Conservation (phyloP, 2,113 vertebrate species). For the Rhegmatorhina hoffmannsi region DNA sequence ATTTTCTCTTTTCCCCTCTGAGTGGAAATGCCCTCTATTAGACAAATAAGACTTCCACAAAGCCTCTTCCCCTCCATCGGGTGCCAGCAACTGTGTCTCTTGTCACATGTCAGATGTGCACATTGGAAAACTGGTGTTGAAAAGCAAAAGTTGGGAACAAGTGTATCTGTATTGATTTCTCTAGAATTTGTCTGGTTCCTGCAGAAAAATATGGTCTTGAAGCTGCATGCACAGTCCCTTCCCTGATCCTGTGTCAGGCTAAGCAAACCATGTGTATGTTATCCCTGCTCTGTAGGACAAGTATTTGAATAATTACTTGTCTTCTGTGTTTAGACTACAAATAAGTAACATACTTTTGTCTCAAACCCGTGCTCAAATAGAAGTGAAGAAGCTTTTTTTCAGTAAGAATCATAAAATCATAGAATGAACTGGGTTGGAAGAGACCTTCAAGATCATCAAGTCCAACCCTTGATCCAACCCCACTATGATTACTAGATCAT, state of each 20-base stretch:
- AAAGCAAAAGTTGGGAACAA: not conserved
- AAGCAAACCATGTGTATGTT: not conserved
- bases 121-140: not conserved
- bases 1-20: not conserved
- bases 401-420: not conserved
- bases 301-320: not conserved
- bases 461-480: no score
- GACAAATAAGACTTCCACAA: not conserved
- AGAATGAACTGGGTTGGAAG: no score
- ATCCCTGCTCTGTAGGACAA: not conserved
- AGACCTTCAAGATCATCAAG: no score
- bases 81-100: not conserved
- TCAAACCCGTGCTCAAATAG: not conserved
- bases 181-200: not conserved
- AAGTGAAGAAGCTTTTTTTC: not conserved
- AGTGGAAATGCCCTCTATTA: not conserved
- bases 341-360: not conserved
- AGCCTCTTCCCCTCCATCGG: not conserved
- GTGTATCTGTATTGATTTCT: not conserved
- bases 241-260: not conserved
- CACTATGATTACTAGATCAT: no score
- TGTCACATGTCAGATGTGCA: fast-evolving
- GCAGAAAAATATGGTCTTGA: not conserved
- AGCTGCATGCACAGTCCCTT: not conserved
- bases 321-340: not conserved